Evolutionary conservation across 2,888 invertebrate species (phyloP).

Genomic region (Agonopterix alstromeriana): DNA sequence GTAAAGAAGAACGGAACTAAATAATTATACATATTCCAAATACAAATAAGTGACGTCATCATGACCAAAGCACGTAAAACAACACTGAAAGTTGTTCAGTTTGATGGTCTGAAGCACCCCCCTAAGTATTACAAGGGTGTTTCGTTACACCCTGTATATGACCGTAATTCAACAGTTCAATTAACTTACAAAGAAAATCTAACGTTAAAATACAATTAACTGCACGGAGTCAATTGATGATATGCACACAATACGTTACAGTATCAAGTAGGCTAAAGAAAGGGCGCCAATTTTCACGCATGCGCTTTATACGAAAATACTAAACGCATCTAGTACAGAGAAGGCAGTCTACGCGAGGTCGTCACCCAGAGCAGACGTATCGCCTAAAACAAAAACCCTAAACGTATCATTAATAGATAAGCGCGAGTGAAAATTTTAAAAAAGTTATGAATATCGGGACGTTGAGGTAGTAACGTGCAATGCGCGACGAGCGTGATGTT

Average conservation of each 20-base stretch:
- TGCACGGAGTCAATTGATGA: conserved; percentile 65
- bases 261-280: conserved; percentile 56
- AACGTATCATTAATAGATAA: background rate
- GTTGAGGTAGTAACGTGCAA: conserved; percentile 52
- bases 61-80: background rate
- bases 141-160: no score
- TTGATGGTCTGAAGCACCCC: no score
- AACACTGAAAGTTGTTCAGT: no score
- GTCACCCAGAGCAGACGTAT: conserved; percentile 25
- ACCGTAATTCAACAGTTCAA: no score
- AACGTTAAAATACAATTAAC: conserved; percentile 46
- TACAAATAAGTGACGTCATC: no score
- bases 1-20: no score
- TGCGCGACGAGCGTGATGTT: conserved; percentile 64
- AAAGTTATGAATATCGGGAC: conserved; percentile 20
- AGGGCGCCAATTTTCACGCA: conserved; percentile 67
- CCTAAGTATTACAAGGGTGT: no score
- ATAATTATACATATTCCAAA: no score
- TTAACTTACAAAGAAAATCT: no score
- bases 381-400: background rate
- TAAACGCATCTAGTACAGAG: conserved; percentile 42
- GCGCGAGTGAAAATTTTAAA: conserved; percentile 5
- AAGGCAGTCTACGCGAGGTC: conserved; percentile 50
- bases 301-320: conserved; percentile 34
- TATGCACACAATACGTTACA: conserved; percentile 56